Evolutionary conservation across 2,888 invertebrate genomes (phyloP).

Genomic region (Phaedon cochleariae): DNA sequence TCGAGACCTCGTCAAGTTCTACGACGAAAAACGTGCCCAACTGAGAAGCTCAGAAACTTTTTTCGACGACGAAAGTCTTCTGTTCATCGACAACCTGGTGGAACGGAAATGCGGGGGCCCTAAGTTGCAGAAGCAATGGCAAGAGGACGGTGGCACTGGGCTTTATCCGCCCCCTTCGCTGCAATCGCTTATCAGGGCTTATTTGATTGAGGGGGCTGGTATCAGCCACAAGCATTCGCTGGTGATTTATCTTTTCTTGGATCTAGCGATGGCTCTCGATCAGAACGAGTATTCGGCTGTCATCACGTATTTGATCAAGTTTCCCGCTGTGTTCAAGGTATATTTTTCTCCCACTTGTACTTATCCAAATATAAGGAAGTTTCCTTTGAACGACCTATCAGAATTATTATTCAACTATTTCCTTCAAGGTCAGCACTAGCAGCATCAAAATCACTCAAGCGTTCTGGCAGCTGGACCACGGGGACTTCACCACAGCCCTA

Average conservation of each 20-base stretch:
- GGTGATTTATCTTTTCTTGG: constrained; percentile 82
- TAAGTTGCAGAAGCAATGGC: constrained; percentile 70
- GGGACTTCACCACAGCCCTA: constrained; percentile 78
- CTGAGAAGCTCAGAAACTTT: constrained; percentile 53
- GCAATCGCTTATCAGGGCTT: constrained; percentile 78
- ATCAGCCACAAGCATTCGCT: constrained; percentile 80
- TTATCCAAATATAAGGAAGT: no score
- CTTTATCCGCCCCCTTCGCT: constrained; percentile 86
- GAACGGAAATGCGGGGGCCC: constrained; percentile 69
- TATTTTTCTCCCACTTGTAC: no score
- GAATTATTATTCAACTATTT: no score
- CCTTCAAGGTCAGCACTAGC: constrained; percentile 75
- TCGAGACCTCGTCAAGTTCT: constrained; percentile 63
- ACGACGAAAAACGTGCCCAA: constrained; percentile 63
- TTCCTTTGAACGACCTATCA: no score
- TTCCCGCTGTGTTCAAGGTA: constrained; percentile 84
- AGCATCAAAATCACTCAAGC: constrained; percentile 83
- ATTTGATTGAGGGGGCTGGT: constrained; percentile 73
- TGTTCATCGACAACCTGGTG: constrained; percentile 78
- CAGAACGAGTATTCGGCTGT: constrained; percentile 68
- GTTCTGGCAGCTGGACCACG: constrained; percentile 90
- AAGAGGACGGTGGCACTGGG: constrained; percentile 71
- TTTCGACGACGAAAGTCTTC: constrained; percentile 59
- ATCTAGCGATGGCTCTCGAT: constrained; percentile 77
- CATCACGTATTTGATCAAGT: constrained; percentile 78